Evolutionary conservation across 2,888 invertebrate genomes (phyloP), one percentile per base, ranked within the genome.

Genomic region (Dioctria linearis): DNA sequence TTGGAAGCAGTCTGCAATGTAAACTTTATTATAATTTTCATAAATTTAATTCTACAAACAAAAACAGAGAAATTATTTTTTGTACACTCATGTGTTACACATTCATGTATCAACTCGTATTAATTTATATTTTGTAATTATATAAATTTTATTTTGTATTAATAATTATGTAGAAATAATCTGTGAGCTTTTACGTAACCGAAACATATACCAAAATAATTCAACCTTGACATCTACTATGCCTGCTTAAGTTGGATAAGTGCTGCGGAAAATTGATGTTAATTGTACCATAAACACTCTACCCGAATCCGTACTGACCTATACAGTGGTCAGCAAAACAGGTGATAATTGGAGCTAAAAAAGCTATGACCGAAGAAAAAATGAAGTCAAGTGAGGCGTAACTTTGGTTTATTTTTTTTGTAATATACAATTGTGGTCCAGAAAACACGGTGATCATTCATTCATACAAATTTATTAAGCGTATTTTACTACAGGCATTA

Each of bases 1-100:
- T 86, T 51, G 89, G 89, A 86, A 88, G 87, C 61, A 88, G 84
- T 65, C 88, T 88, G 80, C 79, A 83, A 84, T 69, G 4, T 42
- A 39, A 67, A 2, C 25, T 25, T 25, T 25, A 25, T 25, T 25
- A 25, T 25, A 25, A 2, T 25, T 25, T 25, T 2, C 25, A 25
- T 25, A 25, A 25, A 25, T 25, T 25, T 25, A 25, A 25, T 25
- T 25, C 25, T 25, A 1, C 25, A 25, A 25, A 25, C 25, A 25
- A 25, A 25, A 25, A 25, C 25, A 25, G 1, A 25, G 25, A 25
- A 25, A 25, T 25, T 25, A 25, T 25, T 25, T 25, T 25, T 25
- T 25, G 25, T 25, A 25, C 25, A 25, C 25, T 25, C 25, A 25
- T 25, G 25, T 25, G 25, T 25, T 25, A 25, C 2, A 25, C 25